phyloP scores from a whole-genome alignment of 2,888 invertebrate species.

The Limenitis arthemis region DNA sequence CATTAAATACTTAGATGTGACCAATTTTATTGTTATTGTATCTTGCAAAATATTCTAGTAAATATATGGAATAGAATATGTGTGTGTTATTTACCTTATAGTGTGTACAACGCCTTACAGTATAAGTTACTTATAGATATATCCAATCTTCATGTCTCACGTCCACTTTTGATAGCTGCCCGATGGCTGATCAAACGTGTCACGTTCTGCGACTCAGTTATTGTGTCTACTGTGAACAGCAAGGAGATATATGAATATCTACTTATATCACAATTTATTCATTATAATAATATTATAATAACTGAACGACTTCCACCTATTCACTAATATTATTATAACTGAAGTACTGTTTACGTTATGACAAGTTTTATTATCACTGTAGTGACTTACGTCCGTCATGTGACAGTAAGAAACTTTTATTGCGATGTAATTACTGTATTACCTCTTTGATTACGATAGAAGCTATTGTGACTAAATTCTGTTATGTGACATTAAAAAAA shows the following conservation, averaged over 20 bases:
- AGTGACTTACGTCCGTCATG: too few relatives aligned
- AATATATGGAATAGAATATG: not conserved
- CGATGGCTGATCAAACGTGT: constrained; percentile 1
- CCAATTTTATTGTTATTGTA: too few relatives aligned
- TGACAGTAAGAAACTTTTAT: too few relatives aligned
- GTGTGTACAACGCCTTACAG: not conserved
- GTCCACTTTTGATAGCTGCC: constrained; percentile 6
- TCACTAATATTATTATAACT: too few relatives aligned
- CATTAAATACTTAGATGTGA: not conserved
- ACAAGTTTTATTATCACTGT: too few relatives aligned
- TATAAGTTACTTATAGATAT: not conserved
- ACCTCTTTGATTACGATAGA: too few relatives aligned
- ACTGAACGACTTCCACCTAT: too few relatives aligned
- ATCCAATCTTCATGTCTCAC: constrained; percentile 3
- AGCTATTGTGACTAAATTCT: too few relatives aligned
- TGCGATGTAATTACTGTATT: too few relatives aligned
- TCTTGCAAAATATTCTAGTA: not conserved
- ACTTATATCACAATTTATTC: not conserved
- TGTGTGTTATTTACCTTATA: not conserved
- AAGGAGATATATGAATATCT: not conserved
- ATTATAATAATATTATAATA: too few relatives aligned
- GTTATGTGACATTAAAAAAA: too few relatives aligned
- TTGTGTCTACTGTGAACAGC: not conserved
- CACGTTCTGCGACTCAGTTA: not conserved
- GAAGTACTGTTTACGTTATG: too few relatives aligned